Percentiles rank a stretch among this genome's conserved stretches.
phyloP scores from a whole-genome alignment of 2,113 vertebrate species.

The Mionectes macconnelli region DNA sequence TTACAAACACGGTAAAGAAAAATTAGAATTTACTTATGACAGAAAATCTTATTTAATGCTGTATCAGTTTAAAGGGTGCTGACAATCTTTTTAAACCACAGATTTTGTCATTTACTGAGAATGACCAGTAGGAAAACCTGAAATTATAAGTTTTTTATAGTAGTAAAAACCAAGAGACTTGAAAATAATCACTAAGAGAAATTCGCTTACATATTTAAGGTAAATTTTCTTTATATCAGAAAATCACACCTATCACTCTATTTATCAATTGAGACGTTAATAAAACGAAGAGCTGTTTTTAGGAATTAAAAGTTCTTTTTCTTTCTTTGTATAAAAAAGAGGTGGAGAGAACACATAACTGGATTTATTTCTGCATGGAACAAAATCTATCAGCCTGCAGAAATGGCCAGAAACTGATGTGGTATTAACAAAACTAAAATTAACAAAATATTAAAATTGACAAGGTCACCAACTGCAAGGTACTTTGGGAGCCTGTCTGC shows the following conservation, averaged over 20 bases:
- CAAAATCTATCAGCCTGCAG: background rate
- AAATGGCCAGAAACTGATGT: background rate
- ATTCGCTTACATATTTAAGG: background rate
- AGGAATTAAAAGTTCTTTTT: background rate
- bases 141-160: background rate
- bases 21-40: background rate
- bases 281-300: background rate
- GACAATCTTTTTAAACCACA: background rate
- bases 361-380: background rate
- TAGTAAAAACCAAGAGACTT: background rate
- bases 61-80: background rate
- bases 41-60: background rate
- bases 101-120: background rate
- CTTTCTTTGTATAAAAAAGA: background rate
- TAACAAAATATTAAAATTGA: background rate
- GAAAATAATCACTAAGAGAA: background rate
- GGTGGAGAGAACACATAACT: background rate
- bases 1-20: background rate
- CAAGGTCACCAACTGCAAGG: background rate
- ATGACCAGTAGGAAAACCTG: background rate
- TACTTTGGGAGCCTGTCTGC: background rate
- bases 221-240: background rate
- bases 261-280: background rate
- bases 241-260: background rate
- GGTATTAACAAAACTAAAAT: background rate